A percentile compares a stretch with the other conserved stretches of the same genome.
Conservation (phyloP, 2,113 vertebrate species). For the Campylomormyrus tamandua region DNA sequence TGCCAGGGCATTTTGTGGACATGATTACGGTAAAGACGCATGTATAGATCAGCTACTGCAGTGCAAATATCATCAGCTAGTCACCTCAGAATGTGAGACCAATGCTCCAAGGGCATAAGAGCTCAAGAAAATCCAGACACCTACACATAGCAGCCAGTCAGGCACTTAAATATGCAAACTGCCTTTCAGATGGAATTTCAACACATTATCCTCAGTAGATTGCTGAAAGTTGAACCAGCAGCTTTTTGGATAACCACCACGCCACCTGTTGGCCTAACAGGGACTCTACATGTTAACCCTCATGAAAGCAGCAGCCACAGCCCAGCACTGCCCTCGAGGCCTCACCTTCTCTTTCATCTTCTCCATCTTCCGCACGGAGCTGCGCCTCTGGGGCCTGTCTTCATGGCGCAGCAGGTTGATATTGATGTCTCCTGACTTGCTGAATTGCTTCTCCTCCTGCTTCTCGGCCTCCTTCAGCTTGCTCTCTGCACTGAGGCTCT, state of each 20-base stretch:
- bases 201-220: neutral
- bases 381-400: conserved; percentile 69
- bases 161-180: neutral
- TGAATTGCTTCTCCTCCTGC: conserved; percentile 78
- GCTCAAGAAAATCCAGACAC: neutral
- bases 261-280: neutral
- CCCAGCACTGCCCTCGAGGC: neutral
- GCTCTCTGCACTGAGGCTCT: conserved; percentile 74
- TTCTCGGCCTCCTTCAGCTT: conserved; percentile 78
- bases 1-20: neutral
- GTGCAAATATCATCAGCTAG: neutral
- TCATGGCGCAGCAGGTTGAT: conserved; percentile 70
- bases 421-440: conserved; percentile 62
- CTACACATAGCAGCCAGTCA: neutral
- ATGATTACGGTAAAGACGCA: neutral
- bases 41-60: neutral
- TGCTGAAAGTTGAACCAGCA: neutral
- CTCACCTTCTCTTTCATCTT: conserved; percentile 78
- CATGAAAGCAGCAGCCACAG: neutral
- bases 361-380: conserved; percentile 75
- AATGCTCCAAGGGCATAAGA: neutral
- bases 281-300: neutral
- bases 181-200: neutral
- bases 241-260: neutral
- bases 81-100: neutral